Percentiles rank a stretch among this genome's conserved stretches.
Conservation (phyloP, 2,113 vertebrate species). For the Poecilia latipinna region DNA sequence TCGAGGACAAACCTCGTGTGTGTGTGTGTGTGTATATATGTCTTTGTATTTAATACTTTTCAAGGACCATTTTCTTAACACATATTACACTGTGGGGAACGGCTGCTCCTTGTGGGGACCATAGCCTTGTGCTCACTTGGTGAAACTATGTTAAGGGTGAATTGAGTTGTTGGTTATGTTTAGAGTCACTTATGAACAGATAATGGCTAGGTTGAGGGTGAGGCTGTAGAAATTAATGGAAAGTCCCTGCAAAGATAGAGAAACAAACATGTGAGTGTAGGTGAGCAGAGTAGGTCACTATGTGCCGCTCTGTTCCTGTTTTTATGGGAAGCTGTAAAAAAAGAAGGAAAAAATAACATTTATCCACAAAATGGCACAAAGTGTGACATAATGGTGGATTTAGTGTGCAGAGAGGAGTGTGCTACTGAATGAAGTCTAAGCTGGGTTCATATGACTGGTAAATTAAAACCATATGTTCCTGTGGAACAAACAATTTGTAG, state of each 20-base stretch:
- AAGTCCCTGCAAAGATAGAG: too few species aligned
- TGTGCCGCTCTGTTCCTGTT: constrained; percentile 31
- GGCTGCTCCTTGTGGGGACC: too few species aligned
- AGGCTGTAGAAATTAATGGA: too few species aligned
- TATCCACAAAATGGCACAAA: constrained; percentile 57
- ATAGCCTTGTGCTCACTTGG: too few species aligned
- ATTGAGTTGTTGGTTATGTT: too few species aligned
- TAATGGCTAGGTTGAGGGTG: too few species aligned
- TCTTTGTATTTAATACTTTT: too few species aligned
- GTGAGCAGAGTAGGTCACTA: neutral
- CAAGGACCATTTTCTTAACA: too few species aligned
- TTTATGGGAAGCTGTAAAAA: constrained; percentile 58
- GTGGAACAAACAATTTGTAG: constrained; percentile 34
- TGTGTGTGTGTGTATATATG: too few species aligned
- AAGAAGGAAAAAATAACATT: constrained; percentile 35
- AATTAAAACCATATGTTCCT: constrained; percentile 58
- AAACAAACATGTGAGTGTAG: neutral
- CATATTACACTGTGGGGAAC: too few species aligned
- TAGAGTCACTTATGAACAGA: too few species aligned
- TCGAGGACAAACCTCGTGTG: constrained; percentile 43
- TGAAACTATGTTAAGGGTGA: too few species aligned
- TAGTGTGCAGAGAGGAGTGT: constrained; percentile 34
- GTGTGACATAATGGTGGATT: constrained; percentile 59
- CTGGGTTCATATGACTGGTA: constrained; percentile 16
- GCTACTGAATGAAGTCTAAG: constrained; percentile 46